phyloP scores from a whole-genome alignment of 2,113 vertebrate genomes.

The Leiothrix lutea region DNA sequence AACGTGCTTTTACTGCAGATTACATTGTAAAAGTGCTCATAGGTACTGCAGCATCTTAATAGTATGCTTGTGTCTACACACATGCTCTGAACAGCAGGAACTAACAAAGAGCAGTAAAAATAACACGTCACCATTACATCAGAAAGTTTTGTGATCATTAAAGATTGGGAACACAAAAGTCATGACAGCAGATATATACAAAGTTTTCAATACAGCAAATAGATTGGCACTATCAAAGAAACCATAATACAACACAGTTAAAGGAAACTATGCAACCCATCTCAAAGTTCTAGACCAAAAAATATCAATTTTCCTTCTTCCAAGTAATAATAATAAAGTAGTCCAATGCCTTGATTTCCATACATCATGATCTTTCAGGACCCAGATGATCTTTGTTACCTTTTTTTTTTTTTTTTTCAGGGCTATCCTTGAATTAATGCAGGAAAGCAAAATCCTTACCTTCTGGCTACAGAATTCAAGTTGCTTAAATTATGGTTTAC shows the following conservation, averaged over 20 bases:
- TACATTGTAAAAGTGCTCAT: neutral
- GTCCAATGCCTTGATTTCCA: neutral
- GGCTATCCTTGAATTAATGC: neutral
- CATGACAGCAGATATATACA: neutral
- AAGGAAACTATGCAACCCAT: neutral
- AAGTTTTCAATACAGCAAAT: neutral
- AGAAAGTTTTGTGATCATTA: neutral
- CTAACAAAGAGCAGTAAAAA: neutral
- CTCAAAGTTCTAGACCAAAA: neutral
- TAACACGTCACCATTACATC: neutral
- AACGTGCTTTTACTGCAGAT: neutral
- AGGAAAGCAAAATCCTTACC: neutral
- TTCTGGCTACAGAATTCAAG: neutral
- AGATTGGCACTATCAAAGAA: neutral
- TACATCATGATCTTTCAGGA: neutral
- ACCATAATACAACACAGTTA: neutral
- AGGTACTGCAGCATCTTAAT: neutral
- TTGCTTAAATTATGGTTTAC: neutral
- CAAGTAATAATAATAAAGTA: neutral
- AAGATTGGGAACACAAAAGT: neutral
- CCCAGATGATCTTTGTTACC: neutral
- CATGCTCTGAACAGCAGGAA: neutral
- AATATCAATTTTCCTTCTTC: neutral
- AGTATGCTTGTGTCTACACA: neutral
- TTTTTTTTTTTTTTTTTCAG: neutral